phyloP scores from a whole-genome alignment of 2,797 vertebrate species.

The Sebastes wilsoni region DNA sequence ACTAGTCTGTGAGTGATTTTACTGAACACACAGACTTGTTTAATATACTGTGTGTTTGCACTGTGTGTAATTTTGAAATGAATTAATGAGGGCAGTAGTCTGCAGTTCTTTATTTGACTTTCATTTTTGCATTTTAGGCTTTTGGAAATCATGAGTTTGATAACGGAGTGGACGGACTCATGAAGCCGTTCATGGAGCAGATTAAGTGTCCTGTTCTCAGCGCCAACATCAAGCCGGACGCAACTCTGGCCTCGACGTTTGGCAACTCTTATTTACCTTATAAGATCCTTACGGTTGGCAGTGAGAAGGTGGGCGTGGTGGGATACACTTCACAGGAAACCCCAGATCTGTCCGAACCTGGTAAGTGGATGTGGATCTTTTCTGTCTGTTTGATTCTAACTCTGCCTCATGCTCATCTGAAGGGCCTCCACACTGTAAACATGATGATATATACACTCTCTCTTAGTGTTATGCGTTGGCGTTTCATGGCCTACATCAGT shows the following conservation, averaged over 20 bases:
- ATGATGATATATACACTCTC: background rate
- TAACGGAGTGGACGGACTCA: conserved; percentile 88
- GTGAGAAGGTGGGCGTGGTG: conserved; percentile 87
- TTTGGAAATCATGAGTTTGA: conserved; percentile 97
- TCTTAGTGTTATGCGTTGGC: background rate
- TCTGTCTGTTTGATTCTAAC: background rate
- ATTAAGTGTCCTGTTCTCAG: conserved; percentile 86
- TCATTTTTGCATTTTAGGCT: conserved; percentile 75
- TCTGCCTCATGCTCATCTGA: background rate
- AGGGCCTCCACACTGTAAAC: background rate
- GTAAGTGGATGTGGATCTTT: conserved; percentile 65
- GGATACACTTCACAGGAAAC: conserved; percentile 94
- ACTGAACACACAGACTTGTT: background rate
- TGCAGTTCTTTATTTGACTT: background rate
- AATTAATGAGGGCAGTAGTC: background rate
- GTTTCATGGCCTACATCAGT: too few species aligned
- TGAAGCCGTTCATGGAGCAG: conserved; percentile 86
- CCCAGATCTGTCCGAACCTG: conserved; percentile 87
- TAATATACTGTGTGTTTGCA: too few species aligned
- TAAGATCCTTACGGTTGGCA: conserved; percentile 80
- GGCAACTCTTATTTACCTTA: conserved; percentile 78
- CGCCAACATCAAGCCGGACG: conserved; percentile 86
- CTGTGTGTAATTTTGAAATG: too few species aligned
- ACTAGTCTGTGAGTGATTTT: background rate
- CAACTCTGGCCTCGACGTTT: conserved; percentile 74